Percentiles rank a stretch among this genome's conserved stretches.
These are phyloP conservation scores for Drosophila borborema DNA, from an alignment of 2,888 invertebrate genomes.

Conservation along the genomic window DNA sequence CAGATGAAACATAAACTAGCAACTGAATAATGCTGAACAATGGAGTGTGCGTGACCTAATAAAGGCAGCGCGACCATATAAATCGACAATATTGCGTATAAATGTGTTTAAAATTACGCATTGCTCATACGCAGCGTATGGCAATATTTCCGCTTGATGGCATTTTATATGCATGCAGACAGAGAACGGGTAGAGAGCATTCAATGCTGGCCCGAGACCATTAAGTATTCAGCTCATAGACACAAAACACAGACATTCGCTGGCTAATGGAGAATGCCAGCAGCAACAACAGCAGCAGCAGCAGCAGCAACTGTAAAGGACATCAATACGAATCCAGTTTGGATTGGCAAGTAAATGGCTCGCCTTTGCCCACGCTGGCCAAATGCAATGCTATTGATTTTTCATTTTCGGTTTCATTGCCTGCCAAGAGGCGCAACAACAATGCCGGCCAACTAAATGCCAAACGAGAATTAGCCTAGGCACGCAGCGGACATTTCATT, in stretches of 20 bases:
- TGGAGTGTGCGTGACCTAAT: slow-evolving; percentile 44
- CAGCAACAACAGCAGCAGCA: slow-evolving; percentile 7
- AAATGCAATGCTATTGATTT: slow-evolving; percentile 79
- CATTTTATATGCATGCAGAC: slow-evolving; percentile 51
- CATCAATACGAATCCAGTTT: slow-evolving; percentile 19
- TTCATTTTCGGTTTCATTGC: slow-evolving; percentile 69
- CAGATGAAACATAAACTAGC: slow-evolving; percentile 18
- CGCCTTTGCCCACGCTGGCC: slow-evolving; percentile 49
- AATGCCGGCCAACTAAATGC: slow-evolving; percentile 43
- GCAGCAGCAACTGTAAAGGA: slow-evolving; percentile 24
- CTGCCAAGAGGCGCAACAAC: slow-evolving; percentile 49
- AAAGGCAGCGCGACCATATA: slow-evolving; percentile 48
- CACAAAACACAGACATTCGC: slow-evolving; percentile 27
- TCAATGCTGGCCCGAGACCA: slow-evolving; percentile 45
- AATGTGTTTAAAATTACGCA: slow-evolving; percentile 80
- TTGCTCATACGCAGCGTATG: slow-evolving; percentile 79
- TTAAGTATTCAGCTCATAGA: slow-evolving; percentile 72
- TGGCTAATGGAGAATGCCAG: slow-evolving; percentile 49
- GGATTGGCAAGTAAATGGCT: slow-evolving; percentile 26
- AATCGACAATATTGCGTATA: slow-evolving; percentile 74
- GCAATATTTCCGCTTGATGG: slow-evolving; percentile 74
- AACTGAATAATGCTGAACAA: slow-evolving; percentile 32
- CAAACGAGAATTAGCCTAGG: slow-evolving; percentile 68
- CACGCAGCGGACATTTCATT: slow-evolving; percentile 53
- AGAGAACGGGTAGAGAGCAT: slow-evolving; percentile 5